Evolutionary conservation across 2,797 vertebrate genomes (phyloP).

Genomic region (Eremophila alpestris): DNA sequence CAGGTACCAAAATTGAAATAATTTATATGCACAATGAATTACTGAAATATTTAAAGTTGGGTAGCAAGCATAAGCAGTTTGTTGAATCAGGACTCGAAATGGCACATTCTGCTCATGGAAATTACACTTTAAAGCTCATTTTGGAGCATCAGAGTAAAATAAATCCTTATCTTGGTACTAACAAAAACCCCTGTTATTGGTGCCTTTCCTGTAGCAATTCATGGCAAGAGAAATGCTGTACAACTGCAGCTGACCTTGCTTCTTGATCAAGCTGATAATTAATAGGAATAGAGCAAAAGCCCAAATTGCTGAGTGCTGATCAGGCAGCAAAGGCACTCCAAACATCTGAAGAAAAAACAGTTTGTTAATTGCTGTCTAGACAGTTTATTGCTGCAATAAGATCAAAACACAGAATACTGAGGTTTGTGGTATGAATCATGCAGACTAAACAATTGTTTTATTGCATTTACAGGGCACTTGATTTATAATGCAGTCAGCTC

Average conservation of each 20-base stretch:
- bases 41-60: neutral
- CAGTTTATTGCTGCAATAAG: constrained; percentile 99
- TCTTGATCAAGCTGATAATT: constrained; percentile 68
- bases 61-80: neutral
- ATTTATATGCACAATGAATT: neutral
- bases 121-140: neutral
- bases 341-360: constrained; percentile 82
- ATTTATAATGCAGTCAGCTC: constrained; percentile 78
- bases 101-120: neutral
- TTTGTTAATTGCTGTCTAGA: constrained; percentile 98
- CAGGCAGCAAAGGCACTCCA: constrained; percentile 71
- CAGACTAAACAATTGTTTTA: constrained; percentile 92
- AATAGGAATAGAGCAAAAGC: constrained; percentile 70
- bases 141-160: neutral
- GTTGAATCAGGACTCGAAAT: neutral
- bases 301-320: constrained; percentile 60
- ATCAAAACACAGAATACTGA: constrained; percentile 89
- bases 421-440: constrained; percentile 88
- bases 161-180: constrained; percentile 13
- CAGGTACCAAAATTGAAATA: neutral
- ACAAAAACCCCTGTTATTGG: neutral
- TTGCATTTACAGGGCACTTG: constrained; percentile 83
- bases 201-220: constrained; percentile 1
- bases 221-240: neutral
- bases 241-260: neutral